Evolutionary conservation across 2,113 vertebrate species (phyloP), one percentile per base, ranked within the genome.

Genomic region (Sprattus sprattus): DNA sequence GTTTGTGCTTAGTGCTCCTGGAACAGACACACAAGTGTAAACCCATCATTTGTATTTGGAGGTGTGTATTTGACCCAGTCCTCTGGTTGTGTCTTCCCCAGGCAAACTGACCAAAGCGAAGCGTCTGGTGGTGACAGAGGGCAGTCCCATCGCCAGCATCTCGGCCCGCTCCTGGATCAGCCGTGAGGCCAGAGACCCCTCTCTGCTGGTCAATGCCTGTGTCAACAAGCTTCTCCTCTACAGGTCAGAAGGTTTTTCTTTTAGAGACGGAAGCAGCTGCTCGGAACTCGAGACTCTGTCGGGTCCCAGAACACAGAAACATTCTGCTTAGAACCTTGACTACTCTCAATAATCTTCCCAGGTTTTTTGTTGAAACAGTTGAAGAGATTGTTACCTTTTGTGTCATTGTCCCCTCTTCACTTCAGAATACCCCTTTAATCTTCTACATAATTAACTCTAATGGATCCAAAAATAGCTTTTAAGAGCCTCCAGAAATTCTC

Each of bases 31-130:
- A 39, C 39, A 52, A 52, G 50, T 15, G 11, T 15, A 52, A 52
- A 52, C 50, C 50, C 50, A 52, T 52, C 2, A 52, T 52, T 52
- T 11, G 10, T 2, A 5, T 57, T 18, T 20, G 52, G 52, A 57
- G 16, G 16, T 9, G 60, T 25, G 2, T 75, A 78, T 39, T 86
- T 88, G 78, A 87, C 88, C 81, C 85, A 81, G 90, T 45, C 86
- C 87, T 91, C 82, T 39, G 6, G 60, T 50, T 52, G 13, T 6
- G 81, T 86, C 11, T 60, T 75, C 8, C 45, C 0, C 93, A 98
- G 97, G 97, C 67, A 97, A 97, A 89, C 94, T 98, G 91, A 98
- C 96, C n/a, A 98, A 98, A 94, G 97, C 97, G 89, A 97, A 97
- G 86, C 95, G 97, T 0, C 93, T 99, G 93, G 95, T 98, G 92